These are phyloP conservation scores for Dasypus novemcinctus DNA, from an alignment of 2,113 vertebrate species.

Conservation along the genomic window DNA sequence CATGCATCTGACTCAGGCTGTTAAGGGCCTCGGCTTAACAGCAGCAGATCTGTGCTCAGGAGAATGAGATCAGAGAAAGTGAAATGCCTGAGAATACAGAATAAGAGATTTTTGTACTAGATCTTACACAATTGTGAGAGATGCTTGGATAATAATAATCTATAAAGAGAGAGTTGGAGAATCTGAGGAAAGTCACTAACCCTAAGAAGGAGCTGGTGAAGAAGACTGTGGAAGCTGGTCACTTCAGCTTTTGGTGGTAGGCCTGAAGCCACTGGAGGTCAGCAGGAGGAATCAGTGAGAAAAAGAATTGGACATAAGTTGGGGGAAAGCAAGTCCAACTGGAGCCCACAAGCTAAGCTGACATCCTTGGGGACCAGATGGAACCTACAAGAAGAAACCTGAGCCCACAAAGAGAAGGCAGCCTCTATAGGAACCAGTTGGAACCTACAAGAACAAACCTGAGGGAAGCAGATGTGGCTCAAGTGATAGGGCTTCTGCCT, in stretches of 20 bases:
- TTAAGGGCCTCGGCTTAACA: background rate
- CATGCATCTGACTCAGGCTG: background rate
- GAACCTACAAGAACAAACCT: background rate
- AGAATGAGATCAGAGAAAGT: too few species aligned
- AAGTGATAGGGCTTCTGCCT: too few species aligned
- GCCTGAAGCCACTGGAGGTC: background rate
- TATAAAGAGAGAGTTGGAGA: background rate
- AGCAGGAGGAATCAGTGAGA: background rate
- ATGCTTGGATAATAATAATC: background rate
- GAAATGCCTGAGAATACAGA: rapidly evolving
- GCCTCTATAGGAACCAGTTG: too few species aligned
- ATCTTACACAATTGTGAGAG: background rate
- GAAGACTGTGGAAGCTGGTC: background rate
- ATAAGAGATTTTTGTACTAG: background rate
- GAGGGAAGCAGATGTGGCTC: too few species aligned
- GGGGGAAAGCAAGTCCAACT: background rate
- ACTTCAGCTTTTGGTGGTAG: too few species aligned
- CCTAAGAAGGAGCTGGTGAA: background rate
- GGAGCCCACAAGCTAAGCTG: background rate
- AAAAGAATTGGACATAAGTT: background rate
- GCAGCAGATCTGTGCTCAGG: too few species aligned
- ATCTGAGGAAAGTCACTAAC: too few species aligned
- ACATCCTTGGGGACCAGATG: background rate
- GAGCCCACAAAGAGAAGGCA: too few species aligned
- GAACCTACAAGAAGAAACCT: too few species aligned